Base-by-base conservation (phyloP, 2,888 invertebrate species). In the Athrips mouffetella region DNA sequence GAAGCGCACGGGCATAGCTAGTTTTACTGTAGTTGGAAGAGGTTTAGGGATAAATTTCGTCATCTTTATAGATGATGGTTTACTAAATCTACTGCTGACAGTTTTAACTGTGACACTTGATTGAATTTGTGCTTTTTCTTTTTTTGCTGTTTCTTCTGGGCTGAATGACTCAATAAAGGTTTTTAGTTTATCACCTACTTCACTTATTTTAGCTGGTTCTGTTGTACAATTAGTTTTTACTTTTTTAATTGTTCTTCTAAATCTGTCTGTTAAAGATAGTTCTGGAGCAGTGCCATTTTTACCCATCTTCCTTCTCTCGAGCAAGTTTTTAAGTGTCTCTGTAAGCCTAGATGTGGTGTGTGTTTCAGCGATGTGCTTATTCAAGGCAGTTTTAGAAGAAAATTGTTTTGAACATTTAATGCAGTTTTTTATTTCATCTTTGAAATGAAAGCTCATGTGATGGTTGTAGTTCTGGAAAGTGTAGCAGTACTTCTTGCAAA, bases 141-240 rank as follows among this genome's bases (percentile, higher is more conserved):
- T 51, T 0, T 39, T 13, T 2, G 67, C 51, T 65, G 0, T 54
- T 1, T 63, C 55, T 8, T 83, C 83, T 0, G 87, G 87, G 0
- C 65, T 73, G 40, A 87, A 87, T 16, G 66, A 82, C 51, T 86
- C 85, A 1, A 85, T 66, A 29, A 83, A 87, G 6, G 82, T 84
- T 44, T 76, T 73, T 1, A 76, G 18, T 1, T 68, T 61, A 0
- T 67, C 61, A 0, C 57, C 53, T 0, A 74, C 54, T 0, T 60
- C 52, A 1, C 53, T 69, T 0, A 86, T 56, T 5, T 53, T 79
- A 0, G 75, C 82, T 0, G 55, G 41, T 0, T 54, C 41, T 0
- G 27, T n/a, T 0, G 21, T 7, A 1, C 33, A 47, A 1, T 62
- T 55, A 0, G 45, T 11, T 2, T 53, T 16, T 0, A 76, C 75